phyloP scores from a whole-genome alignment of 2,797 vertebrate genomes.

The Enteromius viviparus region DNA sequence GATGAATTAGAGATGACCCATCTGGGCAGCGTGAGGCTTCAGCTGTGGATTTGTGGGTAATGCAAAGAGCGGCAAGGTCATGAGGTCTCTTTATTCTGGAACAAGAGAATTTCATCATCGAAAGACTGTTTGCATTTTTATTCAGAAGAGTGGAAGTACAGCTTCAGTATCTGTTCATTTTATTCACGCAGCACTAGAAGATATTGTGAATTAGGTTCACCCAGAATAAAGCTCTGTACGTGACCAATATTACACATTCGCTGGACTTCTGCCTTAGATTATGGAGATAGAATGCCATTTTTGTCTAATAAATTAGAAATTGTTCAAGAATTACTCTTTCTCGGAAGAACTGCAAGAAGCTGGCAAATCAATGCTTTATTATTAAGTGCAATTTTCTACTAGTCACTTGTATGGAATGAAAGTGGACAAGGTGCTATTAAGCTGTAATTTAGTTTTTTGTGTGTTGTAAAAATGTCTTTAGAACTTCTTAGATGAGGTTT shows the following conservation, averaged over 20 bases:
- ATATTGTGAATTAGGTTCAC: conserved; percentile 6
- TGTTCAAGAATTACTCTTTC: neutral
- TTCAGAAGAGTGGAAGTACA: conserved; percentile 8
- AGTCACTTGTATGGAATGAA: neutral
- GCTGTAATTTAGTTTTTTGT: neutral
- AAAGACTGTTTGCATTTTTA: neutral
- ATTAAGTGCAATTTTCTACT: conserved; percentile 2
- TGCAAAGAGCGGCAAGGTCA: neutral
- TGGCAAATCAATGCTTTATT: neutral
- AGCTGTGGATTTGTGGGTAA: conserved; percentile 4
- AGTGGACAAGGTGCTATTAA: neutral
- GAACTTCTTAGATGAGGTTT: neutral
- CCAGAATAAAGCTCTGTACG: neutral
- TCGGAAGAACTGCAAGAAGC: neutral
- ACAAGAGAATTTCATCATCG: neutral
- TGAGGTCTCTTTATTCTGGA: neutral
- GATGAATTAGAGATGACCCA: conserved; percentile 33
- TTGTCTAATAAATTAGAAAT: conserved; percentile 4
- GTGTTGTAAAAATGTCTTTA: conserved; percentile 1
- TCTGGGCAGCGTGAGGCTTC: conserved; percentile 1
- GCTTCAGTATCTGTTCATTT: neutral
- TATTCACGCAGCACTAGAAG: neutral
- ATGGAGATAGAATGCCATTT: neutral
- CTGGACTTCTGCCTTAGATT: neutral
- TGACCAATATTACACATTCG: neutral